Conservation (phyloP, 2,113 vertebrate species). For the Paedocypris sp. region DNA sequence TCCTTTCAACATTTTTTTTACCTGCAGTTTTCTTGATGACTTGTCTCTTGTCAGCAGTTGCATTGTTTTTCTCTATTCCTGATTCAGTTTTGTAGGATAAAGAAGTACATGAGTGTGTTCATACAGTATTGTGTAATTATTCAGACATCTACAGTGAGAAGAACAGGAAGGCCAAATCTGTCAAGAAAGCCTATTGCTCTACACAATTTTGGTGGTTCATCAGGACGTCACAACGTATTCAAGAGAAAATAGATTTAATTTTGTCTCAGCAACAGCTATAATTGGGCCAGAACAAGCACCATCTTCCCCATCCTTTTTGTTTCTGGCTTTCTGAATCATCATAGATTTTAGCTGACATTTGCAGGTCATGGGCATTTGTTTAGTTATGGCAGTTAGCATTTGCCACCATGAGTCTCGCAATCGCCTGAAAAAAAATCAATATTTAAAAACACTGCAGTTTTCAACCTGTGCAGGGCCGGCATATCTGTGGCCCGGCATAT, state of each 20-base stretch:
- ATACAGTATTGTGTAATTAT: no score
- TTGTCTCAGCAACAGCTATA: background rate
- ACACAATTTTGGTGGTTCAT: background rate
- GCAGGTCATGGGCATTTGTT: slow-evolving; percentile 1
- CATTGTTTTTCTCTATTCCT: slow-evolving; percentile 4
- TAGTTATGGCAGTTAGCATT: slow-evolving; percentile 19
- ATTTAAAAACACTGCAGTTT: background rate
- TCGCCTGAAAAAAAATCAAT: background rate
- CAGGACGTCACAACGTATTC: background rate
- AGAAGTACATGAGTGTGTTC: no score
- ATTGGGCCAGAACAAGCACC: background rate
- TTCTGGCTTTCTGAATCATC: background rate
- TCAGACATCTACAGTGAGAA: no score
- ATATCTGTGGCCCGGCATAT: no score
- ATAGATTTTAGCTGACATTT: slow-evolving; percentile 18
- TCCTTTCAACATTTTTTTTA: background rate
- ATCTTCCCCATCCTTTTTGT: background rate
- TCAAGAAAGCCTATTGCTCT: background rate
- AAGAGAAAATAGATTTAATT: slow-evolving; percentile 6
- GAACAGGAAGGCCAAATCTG: background rate
- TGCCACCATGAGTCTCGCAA: background rate
- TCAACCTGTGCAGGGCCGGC: no score
- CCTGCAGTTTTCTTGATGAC: background rate
- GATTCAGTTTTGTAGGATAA: no score
- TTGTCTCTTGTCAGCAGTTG: slow-evolving; percentile 1